A percentile compares a stretch with the other conserved stretches of the same genome.
These are phyloP conservation scores for Eriosoma lanigerum DNA, from an alignment of 1,140 invertebrate species.

Conservation along the genomic window DNA sequence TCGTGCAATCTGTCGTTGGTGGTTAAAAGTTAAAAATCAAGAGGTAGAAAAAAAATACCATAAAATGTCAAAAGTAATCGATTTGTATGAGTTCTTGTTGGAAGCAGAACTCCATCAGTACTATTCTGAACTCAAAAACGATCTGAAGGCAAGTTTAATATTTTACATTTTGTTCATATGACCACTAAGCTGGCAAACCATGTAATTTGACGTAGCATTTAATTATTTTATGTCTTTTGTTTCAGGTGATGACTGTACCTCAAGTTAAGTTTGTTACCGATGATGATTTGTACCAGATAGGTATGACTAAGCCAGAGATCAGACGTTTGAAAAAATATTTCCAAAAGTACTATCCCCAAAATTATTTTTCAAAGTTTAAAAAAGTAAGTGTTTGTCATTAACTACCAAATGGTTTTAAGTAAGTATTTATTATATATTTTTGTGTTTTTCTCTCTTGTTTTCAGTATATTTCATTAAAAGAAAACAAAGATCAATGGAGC, in stretches of 20 bases:
- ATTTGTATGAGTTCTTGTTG: constrained; percentile 85
- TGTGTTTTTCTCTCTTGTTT: constrained; percentile 31
- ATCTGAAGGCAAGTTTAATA: constrained; percentile 59
- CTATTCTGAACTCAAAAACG: constrained; percentile 71
- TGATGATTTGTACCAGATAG: constrained; percentile 86
- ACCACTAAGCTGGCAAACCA: neutral
- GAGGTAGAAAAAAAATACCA: too few relatives aligned
- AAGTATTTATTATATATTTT: neutral
- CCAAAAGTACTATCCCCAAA: constrained; percentile 89
- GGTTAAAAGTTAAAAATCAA: too few relatives aligned
- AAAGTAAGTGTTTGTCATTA: constrained; percentile 63
- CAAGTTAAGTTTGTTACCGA: constrained; percentile 97
- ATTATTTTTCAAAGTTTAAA: constrained; percentile 89
- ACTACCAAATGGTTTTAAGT: constrained; percentile 54
- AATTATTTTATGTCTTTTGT: constrained; percentile 57
- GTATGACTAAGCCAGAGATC: constrained; percentile 94
- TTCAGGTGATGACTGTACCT: constrained; percentile 80
- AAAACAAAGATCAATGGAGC: constrained; percentile 58
- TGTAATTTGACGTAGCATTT: neutral
- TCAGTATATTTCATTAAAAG: constrained; percentile 59
- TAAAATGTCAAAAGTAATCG: constrained; percentile 62
- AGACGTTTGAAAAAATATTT: constrained; percentile 90
- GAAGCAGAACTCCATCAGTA: constrained; percentile 90
- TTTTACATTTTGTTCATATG: neutral
- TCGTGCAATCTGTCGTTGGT: too few relatives aligned